phyloP scores from a whole-genome alignment of 1,140 invertebrate species.

The Araneus ventricosus region DNA sequence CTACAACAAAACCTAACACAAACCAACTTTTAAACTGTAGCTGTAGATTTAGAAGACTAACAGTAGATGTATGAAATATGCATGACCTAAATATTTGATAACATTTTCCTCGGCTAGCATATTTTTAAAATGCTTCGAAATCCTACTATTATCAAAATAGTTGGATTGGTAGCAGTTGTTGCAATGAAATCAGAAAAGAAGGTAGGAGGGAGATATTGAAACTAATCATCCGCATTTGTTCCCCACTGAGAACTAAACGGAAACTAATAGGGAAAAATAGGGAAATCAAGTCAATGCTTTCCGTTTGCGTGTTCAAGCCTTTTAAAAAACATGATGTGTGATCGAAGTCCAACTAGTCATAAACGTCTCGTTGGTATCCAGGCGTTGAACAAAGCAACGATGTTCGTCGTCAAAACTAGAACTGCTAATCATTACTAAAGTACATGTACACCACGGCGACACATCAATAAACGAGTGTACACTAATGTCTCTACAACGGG shows the following conservation, averaged over 20 bases:
- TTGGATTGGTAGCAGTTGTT: background rate
- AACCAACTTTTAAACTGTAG: no score
- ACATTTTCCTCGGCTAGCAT: background rate
- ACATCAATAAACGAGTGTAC: background rate
- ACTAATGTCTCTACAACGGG: background rate
- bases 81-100: background rate
- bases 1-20: no score
- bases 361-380: constrained; percentile 24
- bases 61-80: no score
- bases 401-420: constrained; percentile 40
- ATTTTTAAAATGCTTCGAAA: background rate
- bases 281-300: constrained; percentile 15
- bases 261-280: background rate
- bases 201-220: background rate
- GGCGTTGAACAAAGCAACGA: constrained; percentile 22
- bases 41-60: no score
- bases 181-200: background rate
- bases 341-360: background rate
- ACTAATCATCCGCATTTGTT: background rate
- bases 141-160: background rate
- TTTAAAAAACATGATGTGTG: background rate
- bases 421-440: constrained; percentile 17
- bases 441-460: background rate
- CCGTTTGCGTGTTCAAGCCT: background rate
- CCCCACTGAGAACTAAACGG: background rate